A percentile compares a stretch with the other conserved stretches of the same genome.
These are phyloP conservation scores for Philopotamus ludificatus DNA, from an alignment of 1,140 invertebrate genomes.

Conservation along the genomic window DNA sequence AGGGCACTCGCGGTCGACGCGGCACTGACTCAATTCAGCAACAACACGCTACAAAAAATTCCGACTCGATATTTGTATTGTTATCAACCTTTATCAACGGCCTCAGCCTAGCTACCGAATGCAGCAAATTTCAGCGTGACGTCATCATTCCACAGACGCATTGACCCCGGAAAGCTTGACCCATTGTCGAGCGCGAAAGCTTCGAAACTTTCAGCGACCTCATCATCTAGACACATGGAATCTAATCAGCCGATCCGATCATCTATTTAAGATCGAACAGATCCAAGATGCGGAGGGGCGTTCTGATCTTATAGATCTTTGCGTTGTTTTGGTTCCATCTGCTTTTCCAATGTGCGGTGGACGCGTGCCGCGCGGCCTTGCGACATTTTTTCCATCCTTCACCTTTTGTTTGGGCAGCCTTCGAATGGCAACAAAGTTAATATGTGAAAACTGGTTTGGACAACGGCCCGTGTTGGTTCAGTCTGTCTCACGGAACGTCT, in stretches of 20 bases:
- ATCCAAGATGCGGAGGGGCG: too few relatives aligned
- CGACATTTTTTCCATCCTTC: constrained; percentile 5
- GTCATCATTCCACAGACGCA: too few relatives aligned
- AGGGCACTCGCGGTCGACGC: neutral
- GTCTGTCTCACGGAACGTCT: neutral
- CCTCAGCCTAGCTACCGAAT: neutral
- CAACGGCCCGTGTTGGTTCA: neutral
- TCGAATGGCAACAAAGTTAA: neutral
- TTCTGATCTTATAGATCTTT: neutral
- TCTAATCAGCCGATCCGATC: neutral
- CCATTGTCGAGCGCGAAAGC: too few relatives aligned
- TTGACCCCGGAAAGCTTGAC: too few relatives aligned
- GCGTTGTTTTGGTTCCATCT: neutral
- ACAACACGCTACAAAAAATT: neutral
- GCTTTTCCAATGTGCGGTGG: neutral
- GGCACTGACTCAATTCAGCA: neutral
- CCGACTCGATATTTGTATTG: neutral
- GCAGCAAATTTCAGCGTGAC: neutral
- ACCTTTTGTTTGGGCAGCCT: neutral
- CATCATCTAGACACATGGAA: neutral
- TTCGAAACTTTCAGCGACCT: neutral
- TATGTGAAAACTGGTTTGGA: constrained; percentile 1
- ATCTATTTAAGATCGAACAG: neutral
- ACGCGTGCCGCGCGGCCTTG: neutral
- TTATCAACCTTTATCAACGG: neutral